Evolutionary conservation across 2,113 vertebrate species (phyloP).

Genomic region (Corythornis madagascariensis): DNA sequence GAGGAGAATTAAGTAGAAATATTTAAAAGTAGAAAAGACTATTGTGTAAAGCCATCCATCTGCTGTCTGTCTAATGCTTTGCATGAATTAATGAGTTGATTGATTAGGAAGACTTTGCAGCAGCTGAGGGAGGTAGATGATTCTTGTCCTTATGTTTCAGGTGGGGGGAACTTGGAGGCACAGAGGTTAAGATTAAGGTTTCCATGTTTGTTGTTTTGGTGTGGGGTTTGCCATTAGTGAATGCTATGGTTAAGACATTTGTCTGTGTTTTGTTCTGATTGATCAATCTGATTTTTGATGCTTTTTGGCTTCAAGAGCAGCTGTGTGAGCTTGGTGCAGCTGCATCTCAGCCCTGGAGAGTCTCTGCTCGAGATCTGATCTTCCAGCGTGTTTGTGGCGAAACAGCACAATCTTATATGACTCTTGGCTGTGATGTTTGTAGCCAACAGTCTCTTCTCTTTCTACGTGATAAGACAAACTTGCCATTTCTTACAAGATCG

Average conservation of each 20-base stretch:
- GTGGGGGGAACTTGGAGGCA: neutral
- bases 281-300: neutral
- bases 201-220: neutral
- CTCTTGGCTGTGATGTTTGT: neutral
- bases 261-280: neutral
- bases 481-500: rapidly evolving
- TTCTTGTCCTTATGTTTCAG: neutral
- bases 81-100: conserved; percentile 51
- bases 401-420: neutral
- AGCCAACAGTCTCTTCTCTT: neutral
- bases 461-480: neutral
- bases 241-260: neutral
- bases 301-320: neutral
- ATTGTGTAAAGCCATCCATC: conserved; percentile 32
- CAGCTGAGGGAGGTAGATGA: neutral
- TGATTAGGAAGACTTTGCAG: conserved; percentile 38
- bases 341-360: neutral
- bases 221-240: neutral
- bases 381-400: neutral
- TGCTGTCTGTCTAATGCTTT: conserved; percentile 29
- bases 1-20: neutral
- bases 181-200: neutral
- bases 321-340: neutral
- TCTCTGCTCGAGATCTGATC: neutral
- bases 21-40: neutral